These are phyloP conservation scores for Heterodera carotae DNA, from an alignment of 1,140 invertebrate genomes.

Conservation along the genomic window DNA sequence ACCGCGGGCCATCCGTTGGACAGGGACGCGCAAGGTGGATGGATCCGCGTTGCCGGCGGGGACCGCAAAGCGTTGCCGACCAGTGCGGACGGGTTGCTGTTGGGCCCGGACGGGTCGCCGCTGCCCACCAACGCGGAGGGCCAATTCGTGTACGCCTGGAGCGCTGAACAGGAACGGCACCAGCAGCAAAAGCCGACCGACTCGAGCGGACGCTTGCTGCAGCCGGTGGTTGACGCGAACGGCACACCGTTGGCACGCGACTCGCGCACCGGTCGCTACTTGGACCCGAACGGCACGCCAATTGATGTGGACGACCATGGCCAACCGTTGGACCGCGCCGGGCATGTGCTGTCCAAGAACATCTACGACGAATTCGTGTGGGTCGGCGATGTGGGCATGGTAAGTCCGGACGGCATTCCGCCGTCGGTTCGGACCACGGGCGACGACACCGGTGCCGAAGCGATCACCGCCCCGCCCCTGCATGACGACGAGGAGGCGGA, in stretches of 20 bases:
- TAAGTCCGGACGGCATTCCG: conserved; percentile 39
- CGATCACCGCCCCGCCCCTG: background rate
- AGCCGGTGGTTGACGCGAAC: conserved; percentile 44
- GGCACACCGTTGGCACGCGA: conserved; percentile 29
- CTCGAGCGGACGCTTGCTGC: conserved; percentile 40
- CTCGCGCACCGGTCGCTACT: conserved; percentile 21
- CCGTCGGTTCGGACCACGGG: conserved; percentile 54
- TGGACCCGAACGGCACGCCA: conserved; percentile 36
- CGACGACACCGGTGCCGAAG: background rate
- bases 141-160: conserved; percentile 31
- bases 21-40: conserved; percentile 34
- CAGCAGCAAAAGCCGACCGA: conserved; percentile 39
- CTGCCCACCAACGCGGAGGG: conserved; percentile 49
- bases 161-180: conserved; percentile 15
- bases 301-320: conserved; percentile 49
- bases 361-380: conserved; percentile 42
- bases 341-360: conserved; percentile 40
- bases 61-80: conserved; percentile 37
- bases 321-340: conserved; percentile 34
- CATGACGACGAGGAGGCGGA: background rate
- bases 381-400: conserved; percentile 9
- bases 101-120: conserved; percentile 56
- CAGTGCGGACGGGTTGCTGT: conserved; percentile 40
- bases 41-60: conserved; percentile 15
- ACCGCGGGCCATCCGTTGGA: conserved; percentile 24